A percentile compares a stretch with the other conserved stretches of the same genome.
Conservation (phyloP, 1,140 invertebrate genomes). For the Helicoverpa armigera region DNA sequence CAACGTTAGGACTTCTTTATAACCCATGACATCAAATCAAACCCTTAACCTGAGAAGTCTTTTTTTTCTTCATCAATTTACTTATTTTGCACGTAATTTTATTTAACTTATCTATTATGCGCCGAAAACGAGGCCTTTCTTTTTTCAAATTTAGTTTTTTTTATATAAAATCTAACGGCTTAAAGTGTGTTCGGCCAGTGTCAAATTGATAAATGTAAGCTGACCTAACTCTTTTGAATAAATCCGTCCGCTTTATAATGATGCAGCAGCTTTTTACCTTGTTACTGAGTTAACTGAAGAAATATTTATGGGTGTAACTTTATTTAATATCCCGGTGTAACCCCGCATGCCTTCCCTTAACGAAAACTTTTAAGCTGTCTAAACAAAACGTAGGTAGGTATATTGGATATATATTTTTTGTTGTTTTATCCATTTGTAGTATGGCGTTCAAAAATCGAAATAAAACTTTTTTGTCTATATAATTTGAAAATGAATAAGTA, state of each 20-base stretch:
- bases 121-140: background rate
- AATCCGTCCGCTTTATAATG: constrained; percentile 51
- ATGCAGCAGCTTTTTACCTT: constrained; percentile 57
- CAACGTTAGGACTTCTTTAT: background rate
- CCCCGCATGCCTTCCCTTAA: constrained; percentile 53
- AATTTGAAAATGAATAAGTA: no score
- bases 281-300: constrained; percentile 81
- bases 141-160: background rate
- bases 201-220: constrained; percentile 42
- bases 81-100: background rate
- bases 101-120: background rate
- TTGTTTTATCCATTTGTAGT: background rate
- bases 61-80: background rate
- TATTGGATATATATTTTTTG: background rate
- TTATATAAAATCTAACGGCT: background rate
- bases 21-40: background rate
- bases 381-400: constrained; percentile 45
- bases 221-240: constrained; percentile 34
- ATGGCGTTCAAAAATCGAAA: no score
- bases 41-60: background rate
- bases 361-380: constrained; percentile 77
- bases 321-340: constrained; percentile 84
- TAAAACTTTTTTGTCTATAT: no score
- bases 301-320: constrained; percentile 87
- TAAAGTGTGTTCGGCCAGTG: background rate